Evolutionary conservation across 2,113 vertebrate genomes (phyloP), one percentile per base, ranked within the genome.

Genomic region (Coturnix japonica): DNA sequence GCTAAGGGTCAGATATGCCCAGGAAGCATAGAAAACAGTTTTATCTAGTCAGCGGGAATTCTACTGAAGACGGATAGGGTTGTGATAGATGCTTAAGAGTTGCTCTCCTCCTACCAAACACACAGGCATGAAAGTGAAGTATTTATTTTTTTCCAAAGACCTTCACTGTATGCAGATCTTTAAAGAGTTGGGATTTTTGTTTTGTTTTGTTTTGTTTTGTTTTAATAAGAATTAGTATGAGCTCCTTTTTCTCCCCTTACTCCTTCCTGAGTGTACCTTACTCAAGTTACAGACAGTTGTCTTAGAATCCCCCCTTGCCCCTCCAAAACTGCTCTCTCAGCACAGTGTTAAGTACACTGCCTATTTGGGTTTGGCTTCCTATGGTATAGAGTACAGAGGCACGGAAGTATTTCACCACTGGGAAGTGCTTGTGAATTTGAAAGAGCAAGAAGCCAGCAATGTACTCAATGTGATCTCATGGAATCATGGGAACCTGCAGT

Each of bases 401-500:
- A 31, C 4, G 0, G 1, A 15, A 63, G 26, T 12, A 11, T 43
- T 69, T 72, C 44, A 9, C 28, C 26, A 19, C 41, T 72, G 60
- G 47, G n/a, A 86, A 59, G 54, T 21, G 33, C 70, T 44, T 13
- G 35, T n/a, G 60, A 71, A 69, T 56, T 15, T 64, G 30, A 80
- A 66, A 71, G 47, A 67, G 35, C 21, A 54, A 33, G 63, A 80
- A 85, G 74, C 26, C 67, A 60, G 78, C 2, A 1, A 43, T 30
- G 84, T 72, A 37, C 80, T 67, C 79, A 25, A 26, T 44, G 41
- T 33, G 64, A 63, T 70, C 56, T 66, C 66, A n/a, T 14, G 56
- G 72, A 93, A 93, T 87, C 84, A 85, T 4, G 25, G 87, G 72
- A 92, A 83, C 35, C 53, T 78, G 87, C 75, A 87, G 75, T 75